Conservation (phyloP, 2,797 vertebrate species). For the Leucoraja ocellata region DNA sequence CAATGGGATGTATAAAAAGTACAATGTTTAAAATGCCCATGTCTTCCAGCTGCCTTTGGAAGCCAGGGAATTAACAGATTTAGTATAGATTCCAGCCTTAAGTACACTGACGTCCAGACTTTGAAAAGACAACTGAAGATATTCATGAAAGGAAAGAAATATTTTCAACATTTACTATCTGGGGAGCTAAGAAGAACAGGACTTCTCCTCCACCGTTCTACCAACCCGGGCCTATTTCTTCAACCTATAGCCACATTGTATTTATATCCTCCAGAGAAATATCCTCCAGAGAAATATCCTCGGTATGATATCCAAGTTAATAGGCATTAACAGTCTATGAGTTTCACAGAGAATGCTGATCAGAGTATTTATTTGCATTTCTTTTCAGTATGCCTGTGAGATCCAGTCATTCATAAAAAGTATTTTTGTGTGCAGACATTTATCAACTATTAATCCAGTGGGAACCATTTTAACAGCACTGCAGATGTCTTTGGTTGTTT, state of each 20-base stretch:
- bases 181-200: not conserved
- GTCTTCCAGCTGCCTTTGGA: not conserved
- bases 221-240: not conserved
- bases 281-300: not conserved
- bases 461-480: not conserved
- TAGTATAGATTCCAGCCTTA: not conserved
- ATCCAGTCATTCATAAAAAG: not conserved
- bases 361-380: slow-evolving; percentile 24
- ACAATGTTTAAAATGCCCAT: not conserved
- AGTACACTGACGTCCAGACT: not conserved
- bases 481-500: not conserved
- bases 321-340: not conserved
- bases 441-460: not conserved
- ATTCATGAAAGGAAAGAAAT: not conserved
- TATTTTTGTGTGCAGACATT: not conserved
- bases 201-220: no score
- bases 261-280: not conserved
- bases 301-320: slow-evolving; percentile 2
- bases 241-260: not conserved
- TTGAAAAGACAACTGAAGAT: not conserved
- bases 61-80: not conserved
- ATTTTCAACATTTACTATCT: not conserved
- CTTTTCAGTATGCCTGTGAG: not conserved
- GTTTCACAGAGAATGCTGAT: slow-evolving; percentile 6
- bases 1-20: not conserved